These are phyloP conservation scores for Drosophila sp. DNA, from an alignment of 1,140 invertebrate genomes.

Conservation along the genomic window DNA sequence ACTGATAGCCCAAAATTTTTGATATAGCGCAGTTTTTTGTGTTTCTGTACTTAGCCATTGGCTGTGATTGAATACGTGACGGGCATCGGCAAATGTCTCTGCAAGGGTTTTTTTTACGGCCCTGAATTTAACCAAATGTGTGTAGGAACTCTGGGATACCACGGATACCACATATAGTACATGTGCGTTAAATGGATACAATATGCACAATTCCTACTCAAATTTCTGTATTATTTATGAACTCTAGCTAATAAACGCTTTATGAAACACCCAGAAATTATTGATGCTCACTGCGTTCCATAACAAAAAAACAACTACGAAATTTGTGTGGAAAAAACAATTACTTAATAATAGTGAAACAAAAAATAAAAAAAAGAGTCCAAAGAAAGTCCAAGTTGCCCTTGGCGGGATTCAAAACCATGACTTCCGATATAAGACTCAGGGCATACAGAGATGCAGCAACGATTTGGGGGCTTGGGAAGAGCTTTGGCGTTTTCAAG, in stretches of 20 bases:
- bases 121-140: slow-evolving; percentile 12
- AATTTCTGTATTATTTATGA: slow-evolving; percentile 52
- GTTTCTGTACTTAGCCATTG: slow-evolving; percentile 51
- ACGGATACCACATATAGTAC: slow-evolving; percentile 15
- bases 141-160: slow-evolving; percentile 12
- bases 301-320: slow-evolving; percentile 22
- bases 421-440: slow-evolving; percentile 1
- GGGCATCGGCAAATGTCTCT: slow-evolving; percentile 46
- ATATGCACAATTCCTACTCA: slow-evolving; percentile 9
- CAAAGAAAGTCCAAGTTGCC: neutral
- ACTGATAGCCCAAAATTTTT: slow-evolving; percentile 67
- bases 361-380: slow-evolving; percentile 25
- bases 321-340: slow-evolving; percentile 27
- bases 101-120: slow-evolving; percentile 67
- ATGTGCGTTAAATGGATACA: neutral
- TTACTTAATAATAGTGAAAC: slow-evolving; percentile 15
- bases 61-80: slow-evolving; percentile 79
- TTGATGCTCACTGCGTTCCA: slow-evolving; percentile 34
- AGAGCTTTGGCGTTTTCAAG: slow-evolving; percentile 36
- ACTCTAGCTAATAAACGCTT: slow-evolving; percentile 58
- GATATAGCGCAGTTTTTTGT: slow-evolving; percentile 79
- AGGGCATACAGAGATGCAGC: neutral
- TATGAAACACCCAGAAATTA: slow-evolving; percentile 50
- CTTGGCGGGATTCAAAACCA: slow-evolving; percentile 14
- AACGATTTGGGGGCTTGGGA: slow-evolving; percentile 17